Base-by-base conservation (phyloP, 2,797 vertebrate species). In the Anguilla pacifica region DNA sequence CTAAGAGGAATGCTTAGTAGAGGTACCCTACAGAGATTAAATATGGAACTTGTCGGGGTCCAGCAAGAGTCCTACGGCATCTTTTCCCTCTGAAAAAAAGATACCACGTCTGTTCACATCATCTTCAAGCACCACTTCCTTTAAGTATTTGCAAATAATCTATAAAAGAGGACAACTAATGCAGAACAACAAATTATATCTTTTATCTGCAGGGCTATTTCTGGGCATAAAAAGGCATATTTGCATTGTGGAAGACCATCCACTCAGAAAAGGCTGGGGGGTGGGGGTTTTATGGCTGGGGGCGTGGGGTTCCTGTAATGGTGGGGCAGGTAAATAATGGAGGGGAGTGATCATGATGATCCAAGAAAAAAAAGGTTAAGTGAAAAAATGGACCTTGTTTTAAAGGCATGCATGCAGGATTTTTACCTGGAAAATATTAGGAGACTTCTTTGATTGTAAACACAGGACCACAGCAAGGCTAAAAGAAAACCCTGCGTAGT, bases 91-190 rank as follows among this genome's bases (percentile, higher is more conserved):
- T 28, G 22, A 17, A 19, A 28, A 57, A 84, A 19, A 10, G 64
- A 25, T 57, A 10, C 31, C 9, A 31, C 11, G 72, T 49, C 81
- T 61, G n/a, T n/a, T 28, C 46, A 53, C 11, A 81, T 70, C 49
- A 83, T 57, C 61, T 53, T 85, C 70, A 84, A 46, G n/a, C 86
- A 59, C 53, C 19, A 77, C 49, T 17, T 25, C 61, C 51, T 28
- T 31, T 61, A 53, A 19, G 64, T 88, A 31, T 88, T 67, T 83
- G 83, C 79, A 86, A 19, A 74, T 53, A 72, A 53, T 84, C 49
- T 64, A 77, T 49, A 84, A 49, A 31, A 49, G 51, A 11, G 35
- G 35, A 39, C 35, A 39, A 39, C 35, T 55, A 83, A 39, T 85
- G 15, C 74, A 83, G 25, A 59, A 13, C 9, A 59, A 25, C 46